Evolutionary conservation across 2,113 vertebrate genomes (phyloP).

Genomic region (Chlorodrepanis virens): DNA sequence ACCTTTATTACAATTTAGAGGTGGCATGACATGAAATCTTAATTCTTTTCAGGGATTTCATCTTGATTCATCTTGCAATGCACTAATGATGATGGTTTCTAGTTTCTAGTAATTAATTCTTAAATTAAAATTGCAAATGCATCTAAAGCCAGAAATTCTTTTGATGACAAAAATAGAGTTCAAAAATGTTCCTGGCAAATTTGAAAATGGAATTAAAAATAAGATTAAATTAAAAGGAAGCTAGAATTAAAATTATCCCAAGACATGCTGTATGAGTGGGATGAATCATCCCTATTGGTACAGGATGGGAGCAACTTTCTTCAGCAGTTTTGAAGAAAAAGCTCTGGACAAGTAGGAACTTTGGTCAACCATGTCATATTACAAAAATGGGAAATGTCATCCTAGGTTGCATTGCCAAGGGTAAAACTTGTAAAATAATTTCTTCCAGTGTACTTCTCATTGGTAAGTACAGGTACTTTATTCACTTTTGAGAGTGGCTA

Average conservation of each 20-base stretch:
- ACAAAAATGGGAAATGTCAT: not conserved
- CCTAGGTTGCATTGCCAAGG: not conserved
- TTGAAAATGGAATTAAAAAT: not conserved
- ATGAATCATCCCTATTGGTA: not conserved
- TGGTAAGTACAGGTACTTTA: not conserved
- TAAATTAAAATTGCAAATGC: not conserved
- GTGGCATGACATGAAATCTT: not conserved
- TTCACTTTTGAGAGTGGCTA: not conserved
- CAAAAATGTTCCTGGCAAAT: not conserved
- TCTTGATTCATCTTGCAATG: not conserved
- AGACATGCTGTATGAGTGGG: not conserved
- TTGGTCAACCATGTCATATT: not conserved
- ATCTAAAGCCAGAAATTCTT: not conserved
- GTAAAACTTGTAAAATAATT: not conserved
- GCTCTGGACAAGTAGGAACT: not conserved
- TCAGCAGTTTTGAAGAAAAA: not conserved
- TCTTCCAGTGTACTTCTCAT: not conserved
- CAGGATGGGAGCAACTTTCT: not conserved
- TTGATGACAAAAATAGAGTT: not conserved
- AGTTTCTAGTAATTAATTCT: not conserved
- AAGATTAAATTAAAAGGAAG: not conserved
- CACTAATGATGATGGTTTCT: not conserved
- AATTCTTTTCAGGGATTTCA: not conserved
- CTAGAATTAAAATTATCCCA: not conserved
- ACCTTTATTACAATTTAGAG: not conserved